These are phyloP conservation scores for Artemia sinica DNA, from an alignment of 2,888 invertebrate genomes.

Conservation along the genomic window DNA sequence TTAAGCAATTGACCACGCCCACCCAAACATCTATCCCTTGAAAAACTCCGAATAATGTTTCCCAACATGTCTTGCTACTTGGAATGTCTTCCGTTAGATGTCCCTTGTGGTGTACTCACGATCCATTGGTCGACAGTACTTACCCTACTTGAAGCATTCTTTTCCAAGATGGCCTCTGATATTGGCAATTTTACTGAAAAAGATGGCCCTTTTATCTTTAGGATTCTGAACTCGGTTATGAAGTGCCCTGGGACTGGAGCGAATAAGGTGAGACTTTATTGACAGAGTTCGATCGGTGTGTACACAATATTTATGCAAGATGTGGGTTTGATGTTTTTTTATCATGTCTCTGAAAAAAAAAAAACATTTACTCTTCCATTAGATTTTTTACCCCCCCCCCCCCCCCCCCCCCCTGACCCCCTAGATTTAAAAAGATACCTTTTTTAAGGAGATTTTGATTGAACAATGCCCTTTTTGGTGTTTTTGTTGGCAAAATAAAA, in stretches of 20 bases:
- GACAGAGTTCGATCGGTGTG: too few relatives aligned
- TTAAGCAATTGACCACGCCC: constrained; percentile 44
- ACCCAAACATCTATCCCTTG: constrained; percentile 55
- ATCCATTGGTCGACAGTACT: constrained; percentile 60
- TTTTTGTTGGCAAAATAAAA: too few relatives aligned
- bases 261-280: constrained; percentile 44
- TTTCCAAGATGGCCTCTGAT: constrained; percentile 47
- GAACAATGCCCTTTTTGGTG: too few relatives aligned
- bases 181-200: constrained; percentile 50
- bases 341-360: too few relatives aligned
- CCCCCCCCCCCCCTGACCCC: too few relatives aligned
- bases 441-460: too few relatives aligned
- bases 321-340: too few relatives aligned
- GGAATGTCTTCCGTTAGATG: constrained; percentile 64
- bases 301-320: too few relatives aligned
- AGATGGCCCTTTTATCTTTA: constrained; percentile 49
- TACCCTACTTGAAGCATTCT: constrained; percentile 66
- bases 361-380: too few relatives aligned
- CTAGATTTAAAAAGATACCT: too few relatives aligned
- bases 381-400: too few relatives aligned
- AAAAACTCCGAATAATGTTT: constrained; percentile 55
- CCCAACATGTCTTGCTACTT: constrained; percentile 85
- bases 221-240: constrained; percentile 58
- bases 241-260: constrained; percentile 65
- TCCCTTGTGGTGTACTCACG: constrained; percentile 45